These are phyloP conservation scores for Parotia lawesii DNA, from an alignment of 2,113 vertebrate genomes.

Conservation along the genomic window DNA sequence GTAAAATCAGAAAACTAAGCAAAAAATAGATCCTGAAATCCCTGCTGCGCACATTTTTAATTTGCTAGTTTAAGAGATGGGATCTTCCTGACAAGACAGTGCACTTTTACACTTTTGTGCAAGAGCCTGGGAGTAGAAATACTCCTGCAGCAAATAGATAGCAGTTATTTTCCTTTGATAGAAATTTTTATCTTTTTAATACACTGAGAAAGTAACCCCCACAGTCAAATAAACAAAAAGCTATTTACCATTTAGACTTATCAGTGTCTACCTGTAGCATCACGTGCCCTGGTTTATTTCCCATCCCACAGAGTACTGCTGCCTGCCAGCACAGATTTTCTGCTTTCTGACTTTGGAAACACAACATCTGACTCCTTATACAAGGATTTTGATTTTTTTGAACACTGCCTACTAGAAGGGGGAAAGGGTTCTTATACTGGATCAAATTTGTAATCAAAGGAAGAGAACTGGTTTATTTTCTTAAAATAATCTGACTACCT, in stretches of 20 bases:
- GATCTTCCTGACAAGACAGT: not conserved
- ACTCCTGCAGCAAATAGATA: constrained; percentile 29
- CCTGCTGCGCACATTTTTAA: not conserved
- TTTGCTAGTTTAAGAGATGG: not conserved
- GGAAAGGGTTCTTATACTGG: not conserved
- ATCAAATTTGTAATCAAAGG: not conserved
- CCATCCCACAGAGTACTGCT: not conserved
- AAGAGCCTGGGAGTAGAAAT: not conserved
- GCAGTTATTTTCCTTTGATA: not conserved
- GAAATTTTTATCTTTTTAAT: not conserved
- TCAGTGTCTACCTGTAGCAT: constrained; percentile 7
- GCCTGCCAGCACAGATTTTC: not conserved
- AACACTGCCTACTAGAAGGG: not conserved
- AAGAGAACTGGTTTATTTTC: not conserved
- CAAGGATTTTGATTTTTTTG: not conserved
- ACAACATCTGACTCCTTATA: not conserved
- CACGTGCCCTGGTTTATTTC: not conserved
- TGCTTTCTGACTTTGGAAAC: not conserved
- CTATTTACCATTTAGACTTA: constrained; percentile 23
- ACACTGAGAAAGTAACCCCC: not conserved
- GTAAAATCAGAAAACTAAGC: not conserved
- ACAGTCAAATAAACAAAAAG: constrained; percentile 41
- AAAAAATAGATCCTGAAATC: not conserved
- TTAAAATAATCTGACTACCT: not conserved
- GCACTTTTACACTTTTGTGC: not conserved